phyloP scores from a whole-genome alignment of 2,888 invertebrate species.

The Augochlorella aurata region DNA sequence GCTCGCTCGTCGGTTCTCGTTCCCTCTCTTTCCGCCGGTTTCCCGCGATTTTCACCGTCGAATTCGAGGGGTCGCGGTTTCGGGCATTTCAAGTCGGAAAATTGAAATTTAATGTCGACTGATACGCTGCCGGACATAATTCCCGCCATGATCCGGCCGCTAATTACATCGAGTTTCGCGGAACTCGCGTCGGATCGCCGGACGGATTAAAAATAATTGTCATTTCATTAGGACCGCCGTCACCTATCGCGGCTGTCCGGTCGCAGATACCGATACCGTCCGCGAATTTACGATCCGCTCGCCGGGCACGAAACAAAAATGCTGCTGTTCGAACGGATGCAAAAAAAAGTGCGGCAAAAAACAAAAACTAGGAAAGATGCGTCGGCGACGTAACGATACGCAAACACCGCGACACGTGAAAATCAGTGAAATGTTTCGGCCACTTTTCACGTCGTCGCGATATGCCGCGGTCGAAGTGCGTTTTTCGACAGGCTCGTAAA shows the following conservation, averaged over 20 bases:
- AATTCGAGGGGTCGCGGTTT: slow-evolving; percentile 11
- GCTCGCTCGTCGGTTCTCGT: not conserved
- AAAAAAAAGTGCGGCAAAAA: not conserved
- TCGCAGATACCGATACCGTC: not conserved
- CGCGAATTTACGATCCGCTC: slow-evolving; percentile 29
- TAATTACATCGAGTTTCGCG: slow-evolving; percentile 37
- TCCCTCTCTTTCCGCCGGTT: not conserved
- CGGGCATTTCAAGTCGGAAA: slow-evolving; percentile 19
- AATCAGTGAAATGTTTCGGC: slow-evolving; percentile 56
- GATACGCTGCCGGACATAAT: slow-evolving; percentile 40
- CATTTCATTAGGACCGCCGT: slow-evolving; percentile 21
- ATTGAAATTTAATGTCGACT: slow-evolving; percentile 48
- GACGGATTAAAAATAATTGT: slow-evolving; percentile 41
- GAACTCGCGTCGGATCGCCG: slow-evolving; percentile 9
- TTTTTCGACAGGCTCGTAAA: slow-evolving; percentile 48
- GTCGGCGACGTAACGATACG: slow-evolving; percentile 6
- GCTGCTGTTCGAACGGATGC: not conserved
- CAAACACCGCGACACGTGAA: slow-evolving; percentile 32
- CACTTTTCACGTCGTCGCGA: slow-evolving; percentile 54
- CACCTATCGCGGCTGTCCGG: not conserved
- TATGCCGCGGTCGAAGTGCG: slow-evolving; percentile 30
- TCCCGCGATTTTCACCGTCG: slow-evolving; percentile 8
- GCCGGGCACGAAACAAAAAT: not conserved
- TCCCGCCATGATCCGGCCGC: slow-evolving; percentile 9
- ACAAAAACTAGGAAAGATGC: not conserved